These are phyloP conservation scores for Astropecten irregularis DNA, from an alignment of 53 echinoderm and acorn worm genomes.

Conservation along the genomic window DNA sequence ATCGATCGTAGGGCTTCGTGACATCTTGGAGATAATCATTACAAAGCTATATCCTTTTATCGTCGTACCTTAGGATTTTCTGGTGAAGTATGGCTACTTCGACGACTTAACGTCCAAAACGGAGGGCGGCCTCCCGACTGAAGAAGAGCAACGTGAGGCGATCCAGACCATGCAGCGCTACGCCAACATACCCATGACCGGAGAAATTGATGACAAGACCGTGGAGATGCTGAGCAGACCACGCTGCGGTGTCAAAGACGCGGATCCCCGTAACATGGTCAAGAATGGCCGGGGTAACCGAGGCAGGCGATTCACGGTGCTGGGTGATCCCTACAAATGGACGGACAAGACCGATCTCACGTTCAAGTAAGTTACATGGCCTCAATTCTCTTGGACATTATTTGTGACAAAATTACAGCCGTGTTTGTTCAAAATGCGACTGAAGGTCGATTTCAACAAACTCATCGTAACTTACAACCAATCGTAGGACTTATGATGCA, in stretches of 20 bases:
- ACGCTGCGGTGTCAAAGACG: conserved; percentile 75
- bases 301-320: conserved; percentile 57
- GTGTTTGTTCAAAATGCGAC: too few species aligned
- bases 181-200: conserved; percentile 66
- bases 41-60: too few species aligned
- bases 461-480: too few species aligned
- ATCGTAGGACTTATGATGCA: too few species aligned
- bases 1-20: too few species aligned
- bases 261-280: background rate
- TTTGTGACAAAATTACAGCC: too few species aligned
- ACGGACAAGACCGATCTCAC: conserved; percentile 67
- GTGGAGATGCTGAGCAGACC: conserved; percentile 50
- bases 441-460: too few species aligned
- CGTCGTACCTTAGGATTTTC: conserved; percentile 11
- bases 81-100: conserved; percentile 41
- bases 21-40: too few species aligned
- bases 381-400: background rate
- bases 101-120: conserved; percentile 10
- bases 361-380: conserved; percentile 53
- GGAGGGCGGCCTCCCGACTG: background rate
- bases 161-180: conserved; percentile 57
- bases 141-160: background rate
- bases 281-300: conserved; percentile 17
- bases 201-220: conserved; percentile 66
- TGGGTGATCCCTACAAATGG: conserved; percentile 73